Percentiles rank a stretch among this genome's conserved stretches.
Evolutionary conservation across 1,140 invertebrate species (phyloP).

Genomic region (Theocolax elegans): DNA sequence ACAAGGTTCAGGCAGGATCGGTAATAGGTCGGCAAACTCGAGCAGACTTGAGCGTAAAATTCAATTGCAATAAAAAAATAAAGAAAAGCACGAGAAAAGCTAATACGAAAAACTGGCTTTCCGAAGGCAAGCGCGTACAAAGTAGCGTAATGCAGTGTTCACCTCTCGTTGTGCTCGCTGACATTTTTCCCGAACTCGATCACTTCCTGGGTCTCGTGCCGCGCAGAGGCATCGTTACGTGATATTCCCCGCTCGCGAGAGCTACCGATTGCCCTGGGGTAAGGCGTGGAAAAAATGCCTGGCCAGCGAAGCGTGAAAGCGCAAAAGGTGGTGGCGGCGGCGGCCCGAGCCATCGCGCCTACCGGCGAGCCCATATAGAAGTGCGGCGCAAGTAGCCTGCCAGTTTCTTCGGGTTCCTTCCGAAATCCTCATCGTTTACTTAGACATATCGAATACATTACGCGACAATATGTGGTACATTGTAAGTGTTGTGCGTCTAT

Average conservation of each 20-base stretch:
- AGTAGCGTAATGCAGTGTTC: no score
- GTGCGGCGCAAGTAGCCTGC: constrained; percentile 53
- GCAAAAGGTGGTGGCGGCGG: constrained; percentile 44
- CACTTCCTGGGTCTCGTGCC: constrained; percentile 55
- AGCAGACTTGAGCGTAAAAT: neutral
- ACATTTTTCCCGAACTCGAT: constrained; percentile 46
- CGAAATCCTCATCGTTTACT: constrained; percentile 53
- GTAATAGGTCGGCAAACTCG: neutral
- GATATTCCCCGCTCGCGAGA: constrained; percentile 44
- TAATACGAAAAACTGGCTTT: no score
- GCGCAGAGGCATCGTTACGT: constrained; percentile 46
- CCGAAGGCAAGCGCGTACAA: no score
- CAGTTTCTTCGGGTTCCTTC: constrained; percentile 60
- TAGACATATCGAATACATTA: neutral
- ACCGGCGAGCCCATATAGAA: constrained; percentile 64
- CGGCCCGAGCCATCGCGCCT: no score
- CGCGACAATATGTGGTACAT: constrained; percentile 57
- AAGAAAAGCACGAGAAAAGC: no score
- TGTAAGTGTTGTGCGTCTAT: constrained; percentile 52
- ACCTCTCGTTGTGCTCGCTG: neutral
- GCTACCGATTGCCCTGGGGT: constrained; percentile 13
- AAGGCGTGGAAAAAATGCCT: constrained; percentile 49
- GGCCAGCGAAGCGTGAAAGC: constrained; percentile 55
- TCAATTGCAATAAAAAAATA: neutral
- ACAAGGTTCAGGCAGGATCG: no score